These are phyloP conservation scores for Kradibia gibbosae DNA, from an alignment of 1,140 invertebrate genomes.

Conservation along the genomic window DNA sequence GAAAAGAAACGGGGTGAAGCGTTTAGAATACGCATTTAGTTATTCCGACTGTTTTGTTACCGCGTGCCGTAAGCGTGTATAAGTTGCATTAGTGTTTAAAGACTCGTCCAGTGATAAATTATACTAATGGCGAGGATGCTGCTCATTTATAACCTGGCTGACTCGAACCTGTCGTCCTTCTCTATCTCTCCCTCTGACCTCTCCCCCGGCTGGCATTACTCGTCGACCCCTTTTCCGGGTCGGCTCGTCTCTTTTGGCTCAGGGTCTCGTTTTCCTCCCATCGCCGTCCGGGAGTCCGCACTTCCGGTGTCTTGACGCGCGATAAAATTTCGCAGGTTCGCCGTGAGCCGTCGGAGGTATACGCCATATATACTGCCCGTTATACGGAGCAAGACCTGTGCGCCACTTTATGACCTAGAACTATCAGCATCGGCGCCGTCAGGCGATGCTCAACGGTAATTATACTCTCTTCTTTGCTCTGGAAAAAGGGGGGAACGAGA, in stretches of 20 bases:
- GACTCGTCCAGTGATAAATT: conserved; percentile 44
- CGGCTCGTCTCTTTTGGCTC: no score
- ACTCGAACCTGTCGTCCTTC: conserved; percentile 4
- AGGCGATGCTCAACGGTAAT: conserved; percentile 32
- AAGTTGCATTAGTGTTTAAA: conserved; percentile 24
- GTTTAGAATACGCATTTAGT: neutral
- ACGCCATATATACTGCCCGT: conserved; percentile 24
- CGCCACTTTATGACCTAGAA: conserved; percentile 36
- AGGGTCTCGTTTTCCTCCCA: no score
- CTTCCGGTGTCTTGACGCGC: conserved; percentile 34
- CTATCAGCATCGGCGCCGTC: conserved; percentile 36
- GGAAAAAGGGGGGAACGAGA: neutral
- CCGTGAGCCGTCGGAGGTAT: neutral
- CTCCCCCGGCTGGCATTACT: neutral
- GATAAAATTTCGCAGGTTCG: conserved; percentile 44
- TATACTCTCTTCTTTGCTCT: conserved; percentile 22
- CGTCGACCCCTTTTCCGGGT: neutral
- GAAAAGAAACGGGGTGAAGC: no score
- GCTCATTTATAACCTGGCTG: conserved; percentile 44
- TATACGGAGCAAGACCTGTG: neutral
- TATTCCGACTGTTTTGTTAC: conserved; percentile 1
- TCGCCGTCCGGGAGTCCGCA: neutral
- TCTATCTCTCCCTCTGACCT: neutral
- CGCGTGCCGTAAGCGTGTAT: neutral
- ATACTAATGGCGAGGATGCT: conserved; percentile 45